These are phyloP conservation scores for Muraenolepis orangiensis DNA, from an alignment of 2,797 vertebrate species.

Conservation along the genomic window DNA sequence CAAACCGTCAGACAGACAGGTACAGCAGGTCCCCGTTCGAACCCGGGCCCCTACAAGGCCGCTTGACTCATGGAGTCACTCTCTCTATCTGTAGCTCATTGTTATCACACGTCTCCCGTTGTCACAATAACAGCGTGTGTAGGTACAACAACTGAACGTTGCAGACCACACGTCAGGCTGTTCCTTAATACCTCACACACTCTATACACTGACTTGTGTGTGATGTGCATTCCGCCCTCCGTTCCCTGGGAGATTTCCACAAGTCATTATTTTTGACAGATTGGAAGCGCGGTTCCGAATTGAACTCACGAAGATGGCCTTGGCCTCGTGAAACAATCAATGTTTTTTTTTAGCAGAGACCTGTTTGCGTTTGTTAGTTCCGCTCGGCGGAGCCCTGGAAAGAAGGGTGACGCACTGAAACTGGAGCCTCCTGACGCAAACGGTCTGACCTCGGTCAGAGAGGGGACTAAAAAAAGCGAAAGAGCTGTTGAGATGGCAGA, in stretches of 20 bases:
- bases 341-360: neutral
- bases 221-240: neutral
- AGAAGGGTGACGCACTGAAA: conserved; percentile 60
- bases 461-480: conserved; percentile 63
- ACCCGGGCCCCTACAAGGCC: neutral
- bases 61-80: neutral
- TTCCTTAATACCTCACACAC: neutral
- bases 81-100: neutral
- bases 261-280: too few relatives aligned
- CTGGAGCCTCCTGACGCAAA: conserved; percentile 32
- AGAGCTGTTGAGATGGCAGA: conserved; percentile 33
- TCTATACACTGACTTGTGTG: neutral
- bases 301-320: neutral
- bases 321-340: neutral
- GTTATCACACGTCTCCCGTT: neutral
- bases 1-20: too few relatives aligned
- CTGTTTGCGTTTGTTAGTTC: neutral
- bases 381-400: conserved; percentile 40
- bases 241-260: too few relatives aligned
- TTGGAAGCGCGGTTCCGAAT: too few relatives aligned
- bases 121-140: too few relatives aligned
- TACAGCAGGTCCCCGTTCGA: too few relatives aligned
- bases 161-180: neutral
- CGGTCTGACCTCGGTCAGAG: conserved; percentile 19
- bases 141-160: neutral